A percentile compares a stretch with the other conserved stretches of the same genome.
phyloP scores from a whole-genome alignment of 1,140 invertebrate genomes.

The Penaeus japonicus region DNA sequence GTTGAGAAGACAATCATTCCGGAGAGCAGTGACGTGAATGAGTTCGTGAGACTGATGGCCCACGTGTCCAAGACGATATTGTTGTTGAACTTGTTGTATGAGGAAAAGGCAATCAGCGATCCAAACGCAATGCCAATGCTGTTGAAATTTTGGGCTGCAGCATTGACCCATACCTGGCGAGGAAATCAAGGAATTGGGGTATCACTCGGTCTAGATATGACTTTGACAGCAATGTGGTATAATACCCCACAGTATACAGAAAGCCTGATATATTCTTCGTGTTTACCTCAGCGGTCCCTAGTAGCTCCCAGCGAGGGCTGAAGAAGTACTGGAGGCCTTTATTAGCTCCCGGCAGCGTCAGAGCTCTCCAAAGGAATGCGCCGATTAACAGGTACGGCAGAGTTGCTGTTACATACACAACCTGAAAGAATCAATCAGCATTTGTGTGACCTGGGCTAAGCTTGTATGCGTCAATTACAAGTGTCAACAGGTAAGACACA shows the following conservation, averaged over 20 bases:
- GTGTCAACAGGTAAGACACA: neutral
- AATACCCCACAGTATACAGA: too few relatives aligned
- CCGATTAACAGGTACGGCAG: constrained; percentile 84
- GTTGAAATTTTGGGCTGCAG: constrained; percentile 91
- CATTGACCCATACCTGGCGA: constrained; percentile 85
- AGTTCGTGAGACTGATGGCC: constrained; percentile 82
- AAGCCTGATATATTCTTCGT: neutral
- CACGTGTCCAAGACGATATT: constrained; percentile 86
- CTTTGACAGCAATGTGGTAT: too few relatives aligned
- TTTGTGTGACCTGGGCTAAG: neutral
- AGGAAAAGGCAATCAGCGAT: constrained; percentile 93
- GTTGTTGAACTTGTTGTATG: constrained; percentile 92
- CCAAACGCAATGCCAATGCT: constrained; percentile 91
- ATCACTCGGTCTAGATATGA: neutral
- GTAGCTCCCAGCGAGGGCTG: constrained; percentile 37
- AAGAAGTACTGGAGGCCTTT: constrained; percentile 66
- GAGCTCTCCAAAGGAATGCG: constrained; percentile 79
- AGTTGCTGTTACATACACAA: constrained; percentile 85
- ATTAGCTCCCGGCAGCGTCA: constrained; percentile 83
- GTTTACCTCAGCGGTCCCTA: constrained; percentile 29
- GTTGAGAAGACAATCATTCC: constrained; percentile 89
- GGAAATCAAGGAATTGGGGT: neutral
- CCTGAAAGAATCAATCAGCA: constrained; percentile 73
- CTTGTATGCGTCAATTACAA: neutral
- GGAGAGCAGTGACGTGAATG: constrained; percentile 82